Evolutionary conservation across 2,888 invertebrate genomes (phyloP).

Genomic region (Arctia plantaginis): DNA sequence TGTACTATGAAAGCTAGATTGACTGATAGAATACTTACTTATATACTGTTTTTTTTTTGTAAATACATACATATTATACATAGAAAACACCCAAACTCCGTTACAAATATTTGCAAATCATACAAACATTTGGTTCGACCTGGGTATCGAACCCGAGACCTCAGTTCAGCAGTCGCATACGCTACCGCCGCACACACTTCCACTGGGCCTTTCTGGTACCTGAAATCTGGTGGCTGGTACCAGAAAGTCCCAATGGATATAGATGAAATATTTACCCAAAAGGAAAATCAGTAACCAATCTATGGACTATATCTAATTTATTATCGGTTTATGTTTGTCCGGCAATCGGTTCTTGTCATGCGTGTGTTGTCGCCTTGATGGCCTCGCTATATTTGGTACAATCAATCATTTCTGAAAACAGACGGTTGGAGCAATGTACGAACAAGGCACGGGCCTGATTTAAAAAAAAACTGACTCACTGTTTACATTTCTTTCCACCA

Average conservation of each 20-base stretch:
- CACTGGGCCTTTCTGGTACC: too few species aligned
- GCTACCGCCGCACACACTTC: too few species aligned
- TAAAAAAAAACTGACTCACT: background rate
- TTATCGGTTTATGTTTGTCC: background rate
- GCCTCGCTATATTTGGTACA: background rate
- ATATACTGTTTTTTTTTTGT: too few species aligned
- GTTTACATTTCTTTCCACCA: background rate
- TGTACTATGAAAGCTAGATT: too few species aligned
- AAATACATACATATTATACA: too few species aligned
- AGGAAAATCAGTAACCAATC: background rate
- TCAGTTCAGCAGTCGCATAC: too few species aligned
- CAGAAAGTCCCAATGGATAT: background rate
- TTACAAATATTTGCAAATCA: too few species aligned
- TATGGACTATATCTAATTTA: background rate
- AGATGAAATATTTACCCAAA: background rate
- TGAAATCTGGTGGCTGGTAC: too few species aligned
- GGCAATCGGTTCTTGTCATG: constrained; percentile 6
- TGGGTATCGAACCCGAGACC: too few species aligned
- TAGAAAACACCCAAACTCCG: too few species aligned
- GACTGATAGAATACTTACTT: too few species aligned
- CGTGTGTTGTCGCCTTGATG: background rate
- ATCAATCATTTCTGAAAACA: constrained; percentile 3
- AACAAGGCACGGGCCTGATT: background rate
- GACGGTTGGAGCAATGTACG: background rate
- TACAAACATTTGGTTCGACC: too few species aligned